These are phyloP conservation scores for Microplitis mediator DNA, from an alignment of 1,140 invertebrate genomes.

Conservation along the genomic window DNA sequence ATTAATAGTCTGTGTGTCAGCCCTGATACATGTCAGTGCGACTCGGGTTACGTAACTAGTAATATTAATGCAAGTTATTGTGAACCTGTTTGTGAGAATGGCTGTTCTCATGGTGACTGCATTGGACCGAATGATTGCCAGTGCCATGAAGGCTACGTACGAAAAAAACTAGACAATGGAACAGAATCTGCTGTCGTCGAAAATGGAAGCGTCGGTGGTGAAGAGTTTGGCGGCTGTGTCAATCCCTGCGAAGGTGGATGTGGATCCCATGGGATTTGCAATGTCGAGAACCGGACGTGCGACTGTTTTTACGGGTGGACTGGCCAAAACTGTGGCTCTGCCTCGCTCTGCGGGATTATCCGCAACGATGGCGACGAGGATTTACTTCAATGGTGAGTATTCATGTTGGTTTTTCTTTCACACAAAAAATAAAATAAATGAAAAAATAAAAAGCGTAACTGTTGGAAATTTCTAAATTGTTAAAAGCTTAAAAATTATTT, in stretches of 20 bases:
- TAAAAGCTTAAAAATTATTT: no score
- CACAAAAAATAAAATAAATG: not conserved
- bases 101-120: constrained; percentile 20
- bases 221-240: not conserved
- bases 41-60: constrained; percentile 6
- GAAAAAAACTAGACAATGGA: not conserved
- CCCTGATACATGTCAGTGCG: constrained; percentile 10
- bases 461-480: no score
- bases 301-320: constrained; percentile 23
- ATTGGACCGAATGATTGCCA: constrained; percentile 20
- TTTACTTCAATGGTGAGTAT: constrained; percentile 20
- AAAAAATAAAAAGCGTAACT: not conserved
- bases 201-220: not conserved
- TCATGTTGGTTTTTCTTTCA: not conserved
- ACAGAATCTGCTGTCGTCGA: not conserved
- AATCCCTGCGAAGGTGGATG: constrained; percentile 15
- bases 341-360: constrained; percentile 15
- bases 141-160: constrained; percentile 12
- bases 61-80: constrained; percentile 11
- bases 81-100: constrained; percentile 7
- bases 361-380: constrained; percentile 5
- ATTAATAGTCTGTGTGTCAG: constrained; percentile 8
- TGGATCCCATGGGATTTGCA: constrained; percentile 22
- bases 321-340: constrained; percentile 4
- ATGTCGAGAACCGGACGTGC: constrained; percentile 13